These are phyloP conservation scores for Thymallus thymallus DNA, from an alignment of 2,113 vertebrate genomes.

Conservation along the genomic window DNA sequence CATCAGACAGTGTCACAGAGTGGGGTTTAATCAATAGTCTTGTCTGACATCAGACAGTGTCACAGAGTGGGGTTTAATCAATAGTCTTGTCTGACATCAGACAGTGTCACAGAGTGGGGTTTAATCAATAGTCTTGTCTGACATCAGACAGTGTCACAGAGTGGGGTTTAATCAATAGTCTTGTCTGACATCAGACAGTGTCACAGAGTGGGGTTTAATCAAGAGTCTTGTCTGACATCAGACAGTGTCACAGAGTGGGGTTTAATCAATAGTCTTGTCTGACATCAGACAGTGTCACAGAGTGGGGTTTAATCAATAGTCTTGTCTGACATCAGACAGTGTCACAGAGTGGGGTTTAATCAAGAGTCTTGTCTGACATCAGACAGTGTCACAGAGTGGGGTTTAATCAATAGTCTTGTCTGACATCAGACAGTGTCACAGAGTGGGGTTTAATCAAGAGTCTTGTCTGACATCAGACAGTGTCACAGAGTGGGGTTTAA, in stretches of 20 bases:
- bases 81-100: not conserved
- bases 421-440: not conserved
- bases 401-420: not conserved
- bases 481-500: not conserved
- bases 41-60: not conserved
- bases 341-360: not conserved
- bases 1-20: not conserved
- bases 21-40: not conserved
- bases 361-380: not conserved
- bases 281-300: not conserved
- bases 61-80: not conserved
- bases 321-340: not conserved
- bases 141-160: not conserved
- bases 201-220: not conserved
- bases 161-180: not conserved
- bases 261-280: not conserved
- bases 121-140: not conserved
- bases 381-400: not conserved
- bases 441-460: not conserved
- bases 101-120: not conserved
- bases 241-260: not conserved
- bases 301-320: not conserved
- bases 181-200: not conserved
- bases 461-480: not conserved
- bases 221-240: not conserved